Conservation (phyloP, 2,888 invertebrate genomes). For the Caenorhabditis japonica region DNA sequence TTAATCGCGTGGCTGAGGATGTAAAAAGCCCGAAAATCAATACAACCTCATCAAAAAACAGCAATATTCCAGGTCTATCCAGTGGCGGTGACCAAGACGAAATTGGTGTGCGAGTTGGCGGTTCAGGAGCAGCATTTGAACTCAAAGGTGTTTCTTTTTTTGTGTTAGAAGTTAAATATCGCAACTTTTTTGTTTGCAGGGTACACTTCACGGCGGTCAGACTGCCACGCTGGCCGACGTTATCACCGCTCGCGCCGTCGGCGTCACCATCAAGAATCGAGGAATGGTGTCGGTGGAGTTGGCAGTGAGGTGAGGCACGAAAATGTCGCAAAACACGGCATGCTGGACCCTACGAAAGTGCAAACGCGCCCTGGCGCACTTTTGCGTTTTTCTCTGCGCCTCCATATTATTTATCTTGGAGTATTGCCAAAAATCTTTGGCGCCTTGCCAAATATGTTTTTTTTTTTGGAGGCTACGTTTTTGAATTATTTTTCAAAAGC, state of each 20-base stretch:
- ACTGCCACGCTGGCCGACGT: slow-evolving; percentile 73
- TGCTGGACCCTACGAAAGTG: no score
- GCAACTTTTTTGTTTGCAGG: slow-evolving; percentile 37
- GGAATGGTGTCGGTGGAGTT: slow-evolving; percentile 73
- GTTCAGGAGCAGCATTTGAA: slow-evolving; percentile 72
- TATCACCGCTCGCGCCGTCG: slow-evolving; percentile 69
- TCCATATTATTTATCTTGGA: no score
- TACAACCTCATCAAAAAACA: no score
- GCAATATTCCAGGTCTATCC: slow-evolving; percentile 61
- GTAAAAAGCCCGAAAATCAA: no score
- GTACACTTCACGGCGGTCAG: slow-evolving; percentile 73
- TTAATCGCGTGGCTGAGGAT: slow-evolving; percentile 72
- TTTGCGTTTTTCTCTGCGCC: no score
- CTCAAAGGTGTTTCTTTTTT: slow-evolving; percentile 57
- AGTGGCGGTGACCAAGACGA: slow-evolving; percentile 59
- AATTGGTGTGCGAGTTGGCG: slow-evolving; percentile 68
- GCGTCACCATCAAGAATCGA: slow-evolving; percentile 64
- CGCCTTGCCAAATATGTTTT: no score
- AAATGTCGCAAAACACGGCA: no score
- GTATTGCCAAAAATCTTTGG: no score
- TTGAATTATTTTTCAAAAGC: no score
- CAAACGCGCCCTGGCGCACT: no score
- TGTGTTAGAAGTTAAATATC: neutral
- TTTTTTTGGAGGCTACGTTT: no score
- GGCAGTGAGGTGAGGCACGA: slow-evolving; percentile 70